Evolutionary conservation across 2,113 vertebrate genomes (phyloP), one percentile per base, ranked within the genome.

Genomic region (Aegotheles bennettii): DNA sequence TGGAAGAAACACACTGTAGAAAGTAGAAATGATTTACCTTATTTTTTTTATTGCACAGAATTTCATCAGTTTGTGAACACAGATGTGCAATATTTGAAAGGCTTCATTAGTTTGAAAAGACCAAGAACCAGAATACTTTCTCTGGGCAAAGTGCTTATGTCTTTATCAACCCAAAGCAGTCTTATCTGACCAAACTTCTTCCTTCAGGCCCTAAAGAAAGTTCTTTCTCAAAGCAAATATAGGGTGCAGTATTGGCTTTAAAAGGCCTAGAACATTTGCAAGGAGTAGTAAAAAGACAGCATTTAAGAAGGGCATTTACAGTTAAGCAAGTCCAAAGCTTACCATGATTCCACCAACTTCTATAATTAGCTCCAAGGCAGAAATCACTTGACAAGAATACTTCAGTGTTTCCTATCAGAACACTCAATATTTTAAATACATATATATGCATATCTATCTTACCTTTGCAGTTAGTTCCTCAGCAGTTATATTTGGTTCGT

Each of bases 401-500:
- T 63, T 21, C 10, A 63, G 24, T 23, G 6, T 70, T 80, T 80
- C 80, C 33, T 33, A 43, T 19, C 57, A 90, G 14, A 89, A 78
- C 12, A 90, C 15, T 43, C 8, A 68, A 5, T 36, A 77, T 43
- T 74, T 87, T 53, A 65, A 35, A 75, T 47, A 18, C 13, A 61
- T 24, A 61, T 48, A 63, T 16, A 47, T 16, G 16, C 4, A 4
- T 42, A 79, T 53, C 13, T 24, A 23, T 43, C 94, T 98, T 97
- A 99, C 99, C 98, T 99, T 99, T n/a, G 98, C 98, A 85, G 99
- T 98, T 75, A 99, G 95, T 50, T 99, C 98, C 69, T 98, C 97
- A 69, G 99, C 98, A 59, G 97, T 99, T 33, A 98, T 4, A 90
- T 98, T 98, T 92, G 99, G 98, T 38, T 99, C 99, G 29, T 99